A percentile compares a stretch with the other conserved stretches of the same genome.
Evolutionary conservation across 2,797 vertebrate species (phyloP).

Genomic region (Apogon talboti): DNA sequence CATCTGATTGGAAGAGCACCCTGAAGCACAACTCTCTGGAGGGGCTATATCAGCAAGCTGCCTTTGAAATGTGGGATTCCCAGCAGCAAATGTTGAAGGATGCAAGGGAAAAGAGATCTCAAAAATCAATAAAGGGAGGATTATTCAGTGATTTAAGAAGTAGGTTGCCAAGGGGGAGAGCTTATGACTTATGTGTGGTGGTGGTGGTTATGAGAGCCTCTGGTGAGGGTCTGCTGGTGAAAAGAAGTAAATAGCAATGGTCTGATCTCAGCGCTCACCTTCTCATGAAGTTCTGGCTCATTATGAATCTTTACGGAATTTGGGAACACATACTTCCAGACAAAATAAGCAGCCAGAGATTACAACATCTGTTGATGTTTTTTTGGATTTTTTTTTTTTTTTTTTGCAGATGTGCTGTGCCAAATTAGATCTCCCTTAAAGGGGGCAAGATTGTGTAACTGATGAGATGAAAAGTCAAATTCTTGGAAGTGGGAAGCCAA

Average conservation of each 20-base stretch:
- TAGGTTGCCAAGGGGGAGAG: neutral
- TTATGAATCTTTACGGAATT: constrained; percentile 12
- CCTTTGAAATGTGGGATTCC: constrained; percentile 4
- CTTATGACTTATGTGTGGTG: neutral
- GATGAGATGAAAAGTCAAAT: constrained; percentile 15
- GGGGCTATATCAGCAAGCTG: constrained; percentile 6
- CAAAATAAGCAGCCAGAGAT: constrained; percentile 41
- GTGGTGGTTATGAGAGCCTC: neutral
- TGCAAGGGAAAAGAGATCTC: neutral
- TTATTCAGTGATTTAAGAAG: neutral
- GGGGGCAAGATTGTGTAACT: constrained; percentile 26
- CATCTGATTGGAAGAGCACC: neutral
- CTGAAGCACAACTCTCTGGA: neutral
- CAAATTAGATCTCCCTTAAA: constrained; percentile 35
- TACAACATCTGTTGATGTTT: constrained; percentile 38
- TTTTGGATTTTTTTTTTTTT: too few species aligned
- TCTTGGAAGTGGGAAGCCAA: constrained; percentile 4
- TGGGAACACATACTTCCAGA: constrained; percentile 21
- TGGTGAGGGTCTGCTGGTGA: neutral
- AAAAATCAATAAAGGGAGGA: constrained; percentile 1
- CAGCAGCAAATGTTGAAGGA: neutral
- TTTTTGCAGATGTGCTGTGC: constrained; percentile 18
- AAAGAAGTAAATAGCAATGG: constrained; percentile 8
- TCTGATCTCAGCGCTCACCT: constrained; percentile 2
- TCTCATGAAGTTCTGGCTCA: constrained; percentile 7